Conservation (phyloP, 2,888 invertebrate species). For the Chrysolina haemoptera region DNA sequence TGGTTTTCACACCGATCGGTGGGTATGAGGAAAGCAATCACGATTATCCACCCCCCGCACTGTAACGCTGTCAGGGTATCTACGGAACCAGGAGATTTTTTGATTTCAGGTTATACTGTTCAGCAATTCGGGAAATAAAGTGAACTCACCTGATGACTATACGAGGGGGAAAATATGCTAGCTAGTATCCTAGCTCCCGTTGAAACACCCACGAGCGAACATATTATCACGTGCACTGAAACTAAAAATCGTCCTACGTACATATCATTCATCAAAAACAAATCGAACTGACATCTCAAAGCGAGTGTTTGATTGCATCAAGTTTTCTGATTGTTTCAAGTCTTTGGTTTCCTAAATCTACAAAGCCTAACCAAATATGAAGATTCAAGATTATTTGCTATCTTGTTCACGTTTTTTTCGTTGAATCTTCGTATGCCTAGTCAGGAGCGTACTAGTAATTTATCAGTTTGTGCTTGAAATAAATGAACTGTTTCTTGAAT, state of each 20-base stretch:
- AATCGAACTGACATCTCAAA: background rate
- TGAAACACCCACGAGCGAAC: background rate
- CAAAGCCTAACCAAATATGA: background rate
- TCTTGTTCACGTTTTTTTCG: background rate
- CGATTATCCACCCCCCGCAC: too few species aligned
- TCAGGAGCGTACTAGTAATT: background rate
- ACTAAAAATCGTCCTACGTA: background rate
- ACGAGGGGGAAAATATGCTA: conserved; percentile 46
- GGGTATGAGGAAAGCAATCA: too few species aligned
- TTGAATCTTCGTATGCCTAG: background rate
- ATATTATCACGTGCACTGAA: background rate
- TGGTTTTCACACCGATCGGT: too few species aligned
- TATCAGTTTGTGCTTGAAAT: background rate
- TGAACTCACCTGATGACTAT: conserved; percentile 51
- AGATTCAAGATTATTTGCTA: background rate
- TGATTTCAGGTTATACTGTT: too few species aligned
- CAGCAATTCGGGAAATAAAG: too few species aligned
- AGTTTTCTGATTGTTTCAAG: background rate
- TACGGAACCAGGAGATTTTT: too few species aligned
- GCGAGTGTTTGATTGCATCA: background rate
- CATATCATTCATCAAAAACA: background rate
- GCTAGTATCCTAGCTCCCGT: conserved; percentile 48
- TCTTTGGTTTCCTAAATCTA: background rate
- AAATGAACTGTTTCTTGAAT: too few species aligned
- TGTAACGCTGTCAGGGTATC: too few species aligned